A percentile compares a stretch with the other conserved stretches of the same genome.
These are phyloP conservation scores for Girardinus metallicus DNA, from an alignment of 2,797 vertebrate genomes.

Conservation along the genomic window DNA sequence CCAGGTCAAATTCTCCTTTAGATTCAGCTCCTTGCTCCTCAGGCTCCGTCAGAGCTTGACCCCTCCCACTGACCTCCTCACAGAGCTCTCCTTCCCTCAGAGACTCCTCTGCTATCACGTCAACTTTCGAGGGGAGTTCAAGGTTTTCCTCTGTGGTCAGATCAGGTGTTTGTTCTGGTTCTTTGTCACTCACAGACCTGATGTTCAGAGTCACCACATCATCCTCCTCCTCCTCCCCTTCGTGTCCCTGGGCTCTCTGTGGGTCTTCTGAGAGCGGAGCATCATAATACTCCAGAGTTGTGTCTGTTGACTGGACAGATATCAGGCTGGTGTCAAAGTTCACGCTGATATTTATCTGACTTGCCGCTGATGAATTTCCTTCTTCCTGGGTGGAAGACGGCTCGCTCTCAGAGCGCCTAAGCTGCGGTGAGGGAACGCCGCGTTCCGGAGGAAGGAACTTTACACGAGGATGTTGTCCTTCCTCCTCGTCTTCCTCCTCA, in stretches of 20 bases:
- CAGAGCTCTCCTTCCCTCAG: conserved; percentile 5
- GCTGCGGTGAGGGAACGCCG: conserved; percentile 42
- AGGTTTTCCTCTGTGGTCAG: conserved; percentile 22
- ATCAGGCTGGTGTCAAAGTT: conserved; percentile 78
- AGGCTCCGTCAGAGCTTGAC: conserved; percentile 15
- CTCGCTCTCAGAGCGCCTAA: conserved; percentile 53
- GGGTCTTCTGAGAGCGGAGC: conserved; percentile 79
- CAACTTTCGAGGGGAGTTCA: conserved; percentile 21
- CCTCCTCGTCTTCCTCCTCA: conserved; percentile 53
- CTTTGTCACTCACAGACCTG: conserved; percentile 48
- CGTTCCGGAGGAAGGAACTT: conserved; percentile 56
- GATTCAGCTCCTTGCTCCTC: conserved; percentile 4
- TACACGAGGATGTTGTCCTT: conserved; percentile 33
- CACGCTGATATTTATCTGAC: conserved; percentile 52
- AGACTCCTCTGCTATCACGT: conserved; percentile 31
- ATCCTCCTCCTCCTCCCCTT: conserved; percentile 59
- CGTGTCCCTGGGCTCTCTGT: conserved; percentile 56
- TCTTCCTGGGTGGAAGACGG: conserved; percentile 63
- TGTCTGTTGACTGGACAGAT: conserved; percentile 83
- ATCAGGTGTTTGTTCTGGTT: conserved; percentile 30
- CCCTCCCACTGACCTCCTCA: conserved; percentile 31
- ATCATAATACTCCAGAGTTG: conserved; percentile 87
- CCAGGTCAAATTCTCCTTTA: conserved; percentile 30
- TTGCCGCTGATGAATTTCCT: conserved; percentile 25
- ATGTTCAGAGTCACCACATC: conserved; percentile 65